A percentile compares a stretch with the other conserved stretches of the same genome.
Evolutionary conservation across 2,797 vertebrate species (phyloP).

Genomic region (Sebastes reedi): DNA sequence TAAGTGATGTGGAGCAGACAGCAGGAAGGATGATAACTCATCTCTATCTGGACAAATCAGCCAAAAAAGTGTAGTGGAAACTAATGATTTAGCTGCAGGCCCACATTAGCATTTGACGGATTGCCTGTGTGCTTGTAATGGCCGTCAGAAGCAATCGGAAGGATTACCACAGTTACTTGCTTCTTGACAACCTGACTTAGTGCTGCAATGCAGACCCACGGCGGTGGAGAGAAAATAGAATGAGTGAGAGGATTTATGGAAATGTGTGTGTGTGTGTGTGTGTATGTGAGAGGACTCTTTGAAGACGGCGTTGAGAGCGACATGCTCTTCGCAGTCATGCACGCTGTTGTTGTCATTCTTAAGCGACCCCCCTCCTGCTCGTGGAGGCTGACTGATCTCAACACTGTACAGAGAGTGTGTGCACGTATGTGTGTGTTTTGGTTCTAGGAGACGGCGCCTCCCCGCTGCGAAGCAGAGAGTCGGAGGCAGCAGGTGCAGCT

Average conservation of each 20-base stretch:
- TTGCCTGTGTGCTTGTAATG: background rate
- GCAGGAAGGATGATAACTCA: background rate
- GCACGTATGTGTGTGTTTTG: slow-evolving; percentile 47
- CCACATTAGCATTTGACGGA: slow-evolving; percentile 7
- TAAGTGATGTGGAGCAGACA: background rate
- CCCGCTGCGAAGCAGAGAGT: slow-evolving; percentile 71
- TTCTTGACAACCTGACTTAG: slow-evolving; percentile 36
- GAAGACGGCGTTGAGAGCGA: slow-evolving; percentile 51
- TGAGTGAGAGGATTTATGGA: slow-evolving; percentile 46
- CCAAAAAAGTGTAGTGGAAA: background rate
- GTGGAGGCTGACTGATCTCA: slow-evolving; percentile 48
- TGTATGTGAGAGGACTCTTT: slow-evolving; percentile 1
- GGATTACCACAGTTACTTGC: slow-evolving; percentile 24
- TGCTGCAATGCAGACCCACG: slow-evolving; percentile 58
- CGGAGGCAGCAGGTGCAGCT: slow-evolving; percentile 82
- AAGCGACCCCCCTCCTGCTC: slow-evolving; percentile 50
- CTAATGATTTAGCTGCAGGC: slow-evolving; percentile 23
- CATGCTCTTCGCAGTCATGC: slow-evolving; percentile 51
- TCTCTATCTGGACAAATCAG: background rate
- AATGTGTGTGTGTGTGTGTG: slow-evolving; percentile 4
- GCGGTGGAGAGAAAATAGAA: slow-evolving; percentile 18
- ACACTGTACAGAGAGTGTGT: slow-evolving; percentile 26
- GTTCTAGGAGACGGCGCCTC: slow-evolving; percentile 69
- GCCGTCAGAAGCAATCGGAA: slow-evolving; percentile 20
- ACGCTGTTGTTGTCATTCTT: slow-evolving; percentile 76